Percentiles rank a stretch among this genome's conserved stretches.
Evolutionary conservation across 1,140 invertebrate species (phyloP).

Genomic region (Pseudoatta argentina): DNA sequence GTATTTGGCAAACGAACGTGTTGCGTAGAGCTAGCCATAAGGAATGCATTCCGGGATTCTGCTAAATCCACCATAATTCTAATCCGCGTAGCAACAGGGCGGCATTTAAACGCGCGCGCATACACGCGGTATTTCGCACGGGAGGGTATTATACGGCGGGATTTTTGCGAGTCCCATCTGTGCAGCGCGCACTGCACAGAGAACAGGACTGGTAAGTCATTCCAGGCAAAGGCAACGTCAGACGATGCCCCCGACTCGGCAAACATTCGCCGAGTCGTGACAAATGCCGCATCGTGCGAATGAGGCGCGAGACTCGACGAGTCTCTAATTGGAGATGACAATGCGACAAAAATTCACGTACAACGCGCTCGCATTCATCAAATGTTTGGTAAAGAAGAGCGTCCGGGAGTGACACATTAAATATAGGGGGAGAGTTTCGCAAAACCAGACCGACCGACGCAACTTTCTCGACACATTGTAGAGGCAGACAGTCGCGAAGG

Average conservation of each 20-base stretch:
- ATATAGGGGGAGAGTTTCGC: background rate
- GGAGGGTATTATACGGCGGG: background rate
- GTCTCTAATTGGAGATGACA: conserved; percentile 41
- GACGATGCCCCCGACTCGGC: conserved; percentile 30
- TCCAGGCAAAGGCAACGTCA: conserved; percentile 22
- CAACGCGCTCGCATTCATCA: background rate
- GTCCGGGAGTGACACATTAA: background rate
- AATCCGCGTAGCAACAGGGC: conserved; percentile 53
- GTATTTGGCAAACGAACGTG: background rate
- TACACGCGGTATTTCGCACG: background rate
- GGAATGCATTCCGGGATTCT: conserved; percentile 33
- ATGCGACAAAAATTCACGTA: conserved; percentile 22
- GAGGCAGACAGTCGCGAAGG: conserved; percentile 58
- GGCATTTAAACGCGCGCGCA: conserved; percentile 15
- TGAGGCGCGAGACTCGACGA: conserved; percentile 1
- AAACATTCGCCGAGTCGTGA: conserved; percentile 31
- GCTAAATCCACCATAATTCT: conserved; percentile 37
- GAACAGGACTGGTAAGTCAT: conserved; percentile 50
- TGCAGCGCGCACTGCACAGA: background rate
- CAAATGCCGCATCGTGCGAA: conserved; percentile 37
- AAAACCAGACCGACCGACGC: conserved; percentile 41
- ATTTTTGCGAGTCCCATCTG: conserved; percentile 48
- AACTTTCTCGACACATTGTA: conserved; percentile 64
- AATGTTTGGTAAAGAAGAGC: conserved; percentile 37
- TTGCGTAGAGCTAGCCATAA: background rate